These are phyloP conservation scores for Dendrolimus houi DNA, from an alignment of 2,888 invertebrate genomes.

Conservation along the genomic window DNA sequence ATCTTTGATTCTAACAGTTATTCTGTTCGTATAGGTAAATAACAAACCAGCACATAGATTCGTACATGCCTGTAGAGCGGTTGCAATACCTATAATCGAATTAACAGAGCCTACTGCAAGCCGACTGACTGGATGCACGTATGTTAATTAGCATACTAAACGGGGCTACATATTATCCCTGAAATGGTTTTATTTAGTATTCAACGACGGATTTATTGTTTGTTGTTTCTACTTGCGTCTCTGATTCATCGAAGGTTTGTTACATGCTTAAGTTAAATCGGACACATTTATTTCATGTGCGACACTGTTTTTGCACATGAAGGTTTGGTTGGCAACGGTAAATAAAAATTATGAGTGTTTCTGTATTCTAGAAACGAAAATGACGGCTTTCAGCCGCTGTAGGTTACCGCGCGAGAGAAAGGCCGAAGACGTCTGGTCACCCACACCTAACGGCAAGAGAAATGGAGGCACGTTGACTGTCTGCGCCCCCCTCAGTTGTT, in stretches of 20 bases:
- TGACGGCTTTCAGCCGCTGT: too few relatives aligned
- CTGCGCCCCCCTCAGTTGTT: too few relatives aligned
- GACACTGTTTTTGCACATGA: too few relatives aligned
- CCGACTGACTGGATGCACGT: slow-evolving; percentile 17
- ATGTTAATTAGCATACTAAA: slow-evolving; percentile 32
- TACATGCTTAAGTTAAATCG: too few relatives aligned
- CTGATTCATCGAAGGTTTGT: neutral
- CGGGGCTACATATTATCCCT: slow-evolving; percentile 19
- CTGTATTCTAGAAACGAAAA: too few relatives aligned
- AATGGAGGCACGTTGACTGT: too few relatives aligned
- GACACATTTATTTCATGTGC: too few relatives aligned
- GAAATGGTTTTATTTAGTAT: slow-evolving; percentile 9
- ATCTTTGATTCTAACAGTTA: slow-evolving; percentile 20
- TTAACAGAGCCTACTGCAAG: slow-evolving; percentile 23
- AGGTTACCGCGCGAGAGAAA: too few relatives aligned
- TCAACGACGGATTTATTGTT: slow-evolving; percentile 1
- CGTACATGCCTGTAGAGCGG: slow-evolving; percentile 9
- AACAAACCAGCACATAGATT: slow-evolving; percentile 9
- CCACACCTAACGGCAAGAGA: too few relatives aligned
- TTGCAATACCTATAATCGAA: slow-evolving; percentile 32
- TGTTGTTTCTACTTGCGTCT: neutral
- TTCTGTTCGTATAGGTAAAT: slow-evolving; percentile 18
- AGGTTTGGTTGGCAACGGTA: too few relatives aligned
- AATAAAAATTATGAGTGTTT: too few relatives aligned
- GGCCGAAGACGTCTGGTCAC: too few relatives aligned